These are phyloP conservation scores for Limenitis camilla DNA, from an alignment of 2,888 invertebrate genomes.

Conservation along the genomic window DNA sequence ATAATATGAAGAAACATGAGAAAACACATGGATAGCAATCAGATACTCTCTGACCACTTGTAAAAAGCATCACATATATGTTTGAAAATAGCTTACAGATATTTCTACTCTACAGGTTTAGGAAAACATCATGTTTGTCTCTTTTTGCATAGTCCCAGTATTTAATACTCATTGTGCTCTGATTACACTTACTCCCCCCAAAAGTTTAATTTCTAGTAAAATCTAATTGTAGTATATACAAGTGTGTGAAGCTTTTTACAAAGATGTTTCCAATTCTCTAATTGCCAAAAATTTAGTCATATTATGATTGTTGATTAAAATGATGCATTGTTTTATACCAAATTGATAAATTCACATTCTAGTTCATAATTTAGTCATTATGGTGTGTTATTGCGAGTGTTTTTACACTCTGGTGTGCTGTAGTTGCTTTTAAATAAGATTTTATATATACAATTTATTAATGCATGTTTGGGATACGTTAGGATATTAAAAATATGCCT, in stretches of 20 bases:
- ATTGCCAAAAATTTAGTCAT: slow-evolving; percentile 72
- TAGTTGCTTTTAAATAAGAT: slow-evolving; percentile 61
- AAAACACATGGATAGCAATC: slow-evolving; percentile 65
- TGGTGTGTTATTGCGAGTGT: slow-evolving; percentile 67
- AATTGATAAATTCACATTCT: slow-evolving; percentile 61
- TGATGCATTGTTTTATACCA: slow-evolving; percentile 61
- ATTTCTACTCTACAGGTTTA: neutral
- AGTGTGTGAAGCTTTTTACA: slow-evolving; percentile 38
- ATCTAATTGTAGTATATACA: slow-evolving; percentile 1
- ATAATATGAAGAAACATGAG: slow-evolving; percentile 74
- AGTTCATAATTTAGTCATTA: slow-evolving; percentile 72
- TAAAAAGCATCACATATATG: slow-evolving; percentile 20
- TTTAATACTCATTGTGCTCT: too few relatives aligned
- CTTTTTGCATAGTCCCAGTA: too few relatives aligned
- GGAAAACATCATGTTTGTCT: neutral
- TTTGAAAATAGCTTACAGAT: neutral
- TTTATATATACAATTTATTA: slow-evolving; percentile 52
- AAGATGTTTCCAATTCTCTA: slow-evolving; percentile 62
- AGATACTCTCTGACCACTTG: slow-evolving; percentile 14
- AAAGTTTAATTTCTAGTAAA: neutral
- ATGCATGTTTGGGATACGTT: slow-evolving; percentile 61
- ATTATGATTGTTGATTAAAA: slow-evolving; percentile 49
- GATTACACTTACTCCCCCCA: too few relatives aligned
- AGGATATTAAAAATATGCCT: slow-evolving; percentile 59
- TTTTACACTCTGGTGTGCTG: slow-evolving; percentile 58